Conservation (phyloP, 2,113 vertebrate species). For the Calyptomena viridis region DNA sequence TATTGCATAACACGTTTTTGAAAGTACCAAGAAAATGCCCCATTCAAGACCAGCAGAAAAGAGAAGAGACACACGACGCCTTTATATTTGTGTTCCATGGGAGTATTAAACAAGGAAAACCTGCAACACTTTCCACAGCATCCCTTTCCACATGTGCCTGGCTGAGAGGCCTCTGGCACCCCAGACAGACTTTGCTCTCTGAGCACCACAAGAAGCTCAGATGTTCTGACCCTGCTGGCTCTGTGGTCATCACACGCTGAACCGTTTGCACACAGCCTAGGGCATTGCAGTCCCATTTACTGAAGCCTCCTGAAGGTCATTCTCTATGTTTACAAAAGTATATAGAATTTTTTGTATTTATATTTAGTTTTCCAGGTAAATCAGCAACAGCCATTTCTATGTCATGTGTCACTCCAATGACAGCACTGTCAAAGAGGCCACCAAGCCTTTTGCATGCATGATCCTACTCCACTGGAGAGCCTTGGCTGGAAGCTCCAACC, state of each 20-base stretch:
- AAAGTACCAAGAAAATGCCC: not conserved
- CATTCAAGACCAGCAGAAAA: not conserved
- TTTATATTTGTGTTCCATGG: not conserved
- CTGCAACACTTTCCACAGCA: not conserved
- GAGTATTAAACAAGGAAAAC: not conserved
- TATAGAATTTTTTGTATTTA: not conserved
- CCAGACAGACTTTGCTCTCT: not conserved
- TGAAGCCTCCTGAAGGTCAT: not conserved
- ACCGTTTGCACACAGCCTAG: not conserved
- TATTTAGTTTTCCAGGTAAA: not conserved
- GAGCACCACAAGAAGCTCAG: accelerated
- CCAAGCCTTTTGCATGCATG: not conserved
- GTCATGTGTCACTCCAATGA: not conserved
- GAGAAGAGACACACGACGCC: not conserved
- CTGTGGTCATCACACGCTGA: accelerated
- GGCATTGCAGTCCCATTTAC: not conserved
- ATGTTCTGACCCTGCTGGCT: accelerated
- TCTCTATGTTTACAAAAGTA: not conserved
- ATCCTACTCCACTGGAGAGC: accelerated
- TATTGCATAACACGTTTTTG: not conserved
- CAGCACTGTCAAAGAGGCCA: not conserved
- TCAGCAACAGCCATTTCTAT: not conserved
- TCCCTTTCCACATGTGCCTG: accelerated
- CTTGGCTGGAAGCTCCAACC: not conserved
- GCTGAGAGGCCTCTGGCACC: accelerated